Evolutionary conservation across 2,113 vertebrate species (phyloP), one percentile per base, ranked within the genome.

Genomic region (Neolamprologus cancellatus): DNA sequence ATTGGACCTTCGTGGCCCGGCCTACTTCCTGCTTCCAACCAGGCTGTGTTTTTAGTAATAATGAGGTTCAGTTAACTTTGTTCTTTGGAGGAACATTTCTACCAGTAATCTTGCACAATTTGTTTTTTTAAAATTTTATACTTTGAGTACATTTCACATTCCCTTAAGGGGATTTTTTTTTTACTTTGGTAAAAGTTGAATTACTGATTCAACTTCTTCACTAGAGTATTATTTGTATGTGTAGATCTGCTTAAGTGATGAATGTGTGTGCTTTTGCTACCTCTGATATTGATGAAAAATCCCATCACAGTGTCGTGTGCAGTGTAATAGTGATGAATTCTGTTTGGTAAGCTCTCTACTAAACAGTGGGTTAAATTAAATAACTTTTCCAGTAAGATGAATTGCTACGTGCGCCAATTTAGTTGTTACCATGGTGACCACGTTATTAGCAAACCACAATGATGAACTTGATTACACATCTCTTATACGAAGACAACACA

Each of bases 211-310:
- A 28, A 25, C 1, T 28, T 59, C 28, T 28, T 46, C 23, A 11
- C 8, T 3, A 71, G 4, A 46, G 36, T 44, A 4, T 23, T 10
- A 20, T 44, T 15, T 66, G 66, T 46, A 17, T 46, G 3, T 46
- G 66, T 28, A 25, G 20, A 17, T 25, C 20, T 71, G 8, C 8
- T 71, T 4, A 74, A 28, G 66, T 28, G 39, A 44, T 46, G 39
- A 11, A 46, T 28, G 66, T 28, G 5, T 25, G 39, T 46, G 39
- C 66, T 44, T 74, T 46, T 46, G 8, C 39, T 44, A 71, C 20
- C 13, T 71, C 39, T 74, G 88, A 89, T 93, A 92, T 87, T 92
- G 94, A 95, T 94, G 91, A 92, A 86, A 92, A 92, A 94, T 93
- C 85, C 88, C 36, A 79, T 83, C 89, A 79, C 25, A 28, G 28